Base-by-base conservation (phyloP, 2,113 vertebrate species). In the Grantiella picta region DNA sequence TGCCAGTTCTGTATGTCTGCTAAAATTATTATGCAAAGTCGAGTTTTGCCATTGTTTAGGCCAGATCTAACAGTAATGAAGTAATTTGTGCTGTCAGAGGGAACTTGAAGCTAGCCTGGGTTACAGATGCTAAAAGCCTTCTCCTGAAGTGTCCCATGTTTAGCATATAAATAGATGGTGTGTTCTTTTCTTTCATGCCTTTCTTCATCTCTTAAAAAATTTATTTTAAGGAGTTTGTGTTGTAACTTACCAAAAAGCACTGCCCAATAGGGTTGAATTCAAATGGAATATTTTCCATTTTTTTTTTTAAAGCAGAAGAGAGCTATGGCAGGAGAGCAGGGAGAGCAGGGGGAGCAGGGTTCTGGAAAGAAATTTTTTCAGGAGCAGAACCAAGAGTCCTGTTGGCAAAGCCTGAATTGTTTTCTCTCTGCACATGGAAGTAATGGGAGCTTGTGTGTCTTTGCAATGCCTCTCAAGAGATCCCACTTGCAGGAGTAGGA, bases 11-110 rank as follows among this genome's bases (percentile, higher is more conserved):
- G 89, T 72, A 61, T 15, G 38, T 60, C 82, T 77, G 79, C n/a
- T 94, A 59, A 86, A 94, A 66, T 71, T 89, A 53, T 72, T 81
- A 65, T 13, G 3, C 23, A 40, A 54, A 66, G 52, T 47, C 0
- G 1, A 59, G 54, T 68, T 94, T 60, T 94, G 64, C 57, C 56
- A 52, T 81, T 18, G 0, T 88, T 90, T 86, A 92, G 82, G 59
- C 47, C 11, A 3, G 71, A 50, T 86, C 38, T 86, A 92, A 56
- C 27, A 78, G 64, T 64, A 93, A 92, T 78, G 78, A 92, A 86
- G 28, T 38, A 81, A 93, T 91, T 75, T 86, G 33, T 84, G 59
- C 64, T 89, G 80, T 90, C 72, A 92, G 72, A 78, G 52, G 42
- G 66, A 92, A 77, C 50, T 90, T 87, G 42, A 94, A 29, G 27